Base-by-base conservation (phyloP, 2,113 vertebrate genomes). In the Neopipo cinnamomea region DNA sequence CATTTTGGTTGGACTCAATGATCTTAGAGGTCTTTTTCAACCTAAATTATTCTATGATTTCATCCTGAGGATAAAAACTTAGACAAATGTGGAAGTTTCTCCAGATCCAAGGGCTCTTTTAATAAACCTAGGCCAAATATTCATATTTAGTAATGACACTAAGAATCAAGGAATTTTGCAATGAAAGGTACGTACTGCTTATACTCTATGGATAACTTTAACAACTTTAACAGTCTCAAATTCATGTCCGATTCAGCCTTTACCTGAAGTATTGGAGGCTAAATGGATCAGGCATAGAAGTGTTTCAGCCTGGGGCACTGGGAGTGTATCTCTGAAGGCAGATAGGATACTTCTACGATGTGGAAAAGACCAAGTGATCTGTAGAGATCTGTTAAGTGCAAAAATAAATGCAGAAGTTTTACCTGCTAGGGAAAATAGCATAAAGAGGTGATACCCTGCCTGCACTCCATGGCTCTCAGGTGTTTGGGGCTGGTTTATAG, bases 401-500 rank as follows among this genome's bases (percentile, higher is more conserved):
- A 47, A 73, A 84, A 71, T 7, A 63, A 67, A 71, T 21, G 7
- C 4, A 28, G 31, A 73, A 25, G 5, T 59, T 92, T 81, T 50
- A 21, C 19, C n/a, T 73, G 16, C 42, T 22, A 24, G 33, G 33
- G 27, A 67, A 83, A 59, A 72, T 1, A 44, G 23, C 12, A 2
- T 24, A 21, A n/a, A 68, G 41, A 52, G 44, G 8, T 35, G 42
- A 65, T 56, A 59, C 22, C 6, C 5, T 55, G 33, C 31, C 70
- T 58, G 24, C 0, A 1, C 2, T 25, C 8, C 3, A 0, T 1
- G 2, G 24, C 47, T 72, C 30, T 88, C 21, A 37, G 23, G 37
- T 82, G 27, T 74, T 52, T 70, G 31, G 15, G 28, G 5, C 18
- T 58, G 28, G 25, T 50, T 75, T 73, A 28, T 25, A 70, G 58